Conservation (phyloP, 2,888 invertebrate species). For the Leptinotarsa juncta region DNA sequence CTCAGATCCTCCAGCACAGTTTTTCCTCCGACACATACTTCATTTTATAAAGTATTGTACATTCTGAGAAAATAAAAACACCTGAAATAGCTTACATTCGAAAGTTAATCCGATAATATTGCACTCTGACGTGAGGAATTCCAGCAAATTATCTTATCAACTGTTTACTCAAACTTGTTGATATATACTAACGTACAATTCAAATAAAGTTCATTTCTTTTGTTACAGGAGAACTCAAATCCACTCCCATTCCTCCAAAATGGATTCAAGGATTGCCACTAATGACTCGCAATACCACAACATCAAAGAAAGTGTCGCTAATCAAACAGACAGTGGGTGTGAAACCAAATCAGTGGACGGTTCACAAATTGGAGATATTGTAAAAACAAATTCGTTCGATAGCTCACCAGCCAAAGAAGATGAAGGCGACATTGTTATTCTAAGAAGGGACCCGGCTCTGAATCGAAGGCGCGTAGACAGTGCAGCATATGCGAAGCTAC, state of each 20-base stretch:
- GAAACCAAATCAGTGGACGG: constrained; percentile 29
- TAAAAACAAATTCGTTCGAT: constrained; percentile 19
- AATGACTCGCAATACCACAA: constrained; percentile 5
- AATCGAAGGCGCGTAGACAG: constrained; percentile 50
- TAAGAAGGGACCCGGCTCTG: constrained; percentile 45
- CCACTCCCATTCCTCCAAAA: constrained; percentile 20
- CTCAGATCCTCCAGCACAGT: too few species aligned
- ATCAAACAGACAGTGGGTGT: constrained; percentile 33
- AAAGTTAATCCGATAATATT: neutral
- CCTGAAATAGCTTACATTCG: too few species aligned
- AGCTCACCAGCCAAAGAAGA: constrained; percentile 17
- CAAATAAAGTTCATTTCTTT: constrained; percentile 9
- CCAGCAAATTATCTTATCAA: constrained; percentile 24
- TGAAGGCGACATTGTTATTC: constrained; percentile 45
- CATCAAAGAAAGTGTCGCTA: neutral
- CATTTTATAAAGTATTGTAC: too few species aligned
- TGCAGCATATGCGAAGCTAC: constrained; percentile 53
- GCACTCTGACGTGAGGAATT: neutral
- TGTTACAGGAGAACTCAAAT: constrained; percentile 40
- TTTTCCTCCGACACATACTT: too few species aligned
- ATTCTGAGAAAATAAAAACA: too few species aligned
- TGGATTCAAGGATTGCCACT: constrained; percentile 29
- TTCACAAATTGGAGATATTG: constrained; percentile 20
- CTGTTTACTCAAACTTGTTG: constrained; percentile 10
- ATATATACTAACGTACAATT: neutral